Evolutionary conservation across 2,113 vertebrate species (phyloP).

Genomic region (Apaloderma vittatum): DNA sequence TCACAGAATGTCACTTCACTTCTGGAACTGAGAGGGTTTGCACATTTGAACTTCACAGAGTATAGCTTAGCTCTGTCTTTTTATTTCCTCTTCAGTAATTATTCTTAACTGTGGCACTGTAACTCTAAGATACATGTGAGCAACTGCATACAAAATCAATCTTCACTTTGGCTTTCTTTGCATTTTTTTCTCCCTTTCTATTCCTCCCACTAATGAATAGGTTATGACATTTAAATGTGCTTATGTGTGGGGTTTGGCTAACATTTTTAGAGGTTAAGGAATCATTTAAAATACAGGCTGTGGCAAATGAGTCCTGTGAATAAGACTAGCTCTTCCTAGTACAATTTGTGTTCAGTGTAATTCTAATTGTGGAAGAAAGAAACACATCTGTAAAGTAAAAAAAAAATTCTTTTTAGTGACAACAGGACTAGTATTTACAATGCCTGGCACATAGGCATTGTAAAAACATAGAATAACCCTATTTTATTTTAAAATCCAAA

Average conservation of each 20-base stretch:
- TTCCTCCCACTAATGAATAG: background rate
- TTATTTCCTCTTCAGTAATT: constrained; percentile 6
- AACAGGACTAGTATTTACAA: background rate
- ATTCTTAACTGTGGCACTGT: background rate
- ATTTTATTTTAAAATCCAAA: background rate
- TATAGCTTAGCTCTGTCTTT: background rate
- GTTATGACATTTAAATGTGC: constrained; percentile 27
- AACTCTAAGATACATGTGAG: background rate
- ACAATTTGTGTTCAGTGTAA: background rate
- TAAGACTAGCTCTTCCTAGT: background rate
- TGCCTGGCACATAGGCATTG: background rate
- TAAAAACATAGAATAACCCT: background rate
- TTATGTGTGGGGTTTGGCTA: background rate
- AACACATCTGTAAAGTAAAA: background rate
- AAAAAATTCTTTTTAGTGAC: background rate
- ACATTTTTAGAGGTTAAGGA: constrained; percentile 22
- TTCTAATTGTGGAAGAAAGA: background rate
- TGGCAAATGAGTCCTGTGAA: background rate
- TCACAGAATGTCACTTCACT: constrained; percentile 23
- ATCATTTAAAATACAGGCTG: background rate
- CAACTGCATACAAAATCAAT: constrained; percentile 27
- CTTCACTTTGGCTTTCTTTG: background rate
- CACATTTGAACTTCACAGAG: constrained; percentile 29
- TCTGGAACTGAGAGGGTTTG: background rate
- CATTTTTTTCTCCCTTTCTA: background rate